These are phyloP conservation scores for Colinus virginianus DNA, from an alignment of 2,113 vertebrate species.

Conservation along the genomic window DNA sequence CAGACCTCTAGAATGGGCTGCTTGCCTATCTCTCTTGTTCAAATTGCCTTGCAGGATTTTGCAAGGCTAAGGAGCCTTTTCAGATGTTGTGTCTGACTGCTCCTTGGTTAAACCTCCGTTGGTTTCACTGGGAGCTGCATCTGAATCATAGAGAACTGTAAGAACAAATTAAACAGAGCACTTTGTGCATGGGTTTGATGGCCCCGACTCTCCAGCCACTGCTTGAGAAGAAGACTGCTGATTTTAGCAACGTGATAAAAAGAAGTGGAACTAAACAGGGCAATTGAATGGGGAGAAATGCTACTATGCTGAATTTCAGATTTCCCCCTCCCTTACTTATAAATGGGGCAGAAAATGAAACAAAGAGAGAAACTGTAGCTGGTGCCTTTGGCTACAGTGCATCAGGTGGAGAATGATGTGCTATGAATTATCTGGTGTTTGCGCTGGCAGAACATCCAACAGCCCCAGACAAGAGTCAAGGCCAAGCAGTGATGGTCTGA, in stretches of 20 bases:
- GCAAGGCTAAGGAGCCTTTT: slow-evolving; percentile 37
- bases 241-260: neutral
- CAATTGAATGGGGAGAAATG: neutral
- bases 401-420: neutral
- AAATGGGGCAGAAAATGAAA: neutral
- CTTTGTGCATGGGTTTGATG: slow-evolving; percentile 31
- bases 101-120: neutral
- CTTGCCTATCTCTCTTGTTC: slow-evolving; percentile 48
- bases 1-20: neutral
- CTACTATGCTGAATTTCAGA: neutral
- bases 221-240: neutral
- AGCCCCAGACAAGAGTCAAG: neutral
- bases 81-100: slow-evolving; percentile 17
- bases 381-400: neutral
- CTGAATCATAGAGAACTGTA: slow-evolving; percentile 19
- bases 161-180: slow-evolving; percentile 35
- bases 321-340: neutral
- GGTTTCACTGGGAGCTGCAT: slow-evolving; percentile 19
- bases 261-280: neutral
- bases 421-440: neutral
- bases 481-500: neutral
- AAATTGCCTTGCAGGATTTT: slow-evolving; percentile 60
- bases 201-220: neutral
- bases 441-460: neutral
- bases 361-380: neutral